These are phyloP conservation scores for Xiphias gladius DNA, from an alignment of 2,113 vertebrate genomes.

Conservation along the genomic window DNA sequence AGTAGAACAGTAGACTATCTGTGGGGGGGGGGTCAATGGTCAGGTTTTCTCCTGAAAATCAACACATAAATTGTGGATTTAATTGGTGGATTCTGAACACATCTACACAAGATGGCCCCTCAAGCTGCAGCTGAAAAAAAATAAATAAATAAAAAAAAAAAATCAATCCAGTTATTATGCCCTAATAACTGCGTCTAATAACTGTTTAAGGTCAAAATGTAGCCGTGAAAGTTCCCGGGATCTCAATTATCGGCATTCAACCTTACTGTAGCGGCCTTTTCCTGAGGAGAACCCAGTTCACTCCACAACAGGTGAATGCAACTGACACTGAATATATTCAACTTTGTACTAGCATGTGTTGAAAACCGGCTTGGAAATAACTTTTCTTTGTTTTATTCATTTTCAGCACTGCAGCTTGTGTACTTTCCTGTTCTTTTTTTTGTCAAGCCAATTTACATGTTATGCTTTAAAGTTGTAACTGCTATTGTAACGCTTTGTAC, in stretches of 20 bases:
- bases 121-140: slow-evolving; percentile 13
- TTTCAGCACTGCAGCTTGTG: not conserved
- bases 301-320: not conserved
- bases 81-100: not conserved
- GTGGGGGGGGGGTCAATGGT: not conserved
- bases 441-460: not conserved
- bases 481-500: not conserved
- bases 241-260: not conserved
- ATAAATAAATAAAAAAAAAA: too few species aligned
- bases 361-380: not conserved
- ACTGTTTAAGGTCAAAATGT: not conserved
- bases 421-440: not conserved
- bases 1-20: too few species aligned
- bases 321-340: slow-evolving; percentile 8
- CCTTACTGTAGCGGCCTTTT: not conserved
- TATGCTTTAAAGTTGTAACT: not conserved
- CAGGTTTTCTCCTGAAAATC: not conserved
- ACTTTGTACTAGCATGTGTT: not conserved
- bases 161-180: not conserved
- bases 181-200: not conserved
- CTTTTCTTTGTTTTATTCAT: not conserved
- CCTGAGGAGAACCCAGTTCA: not conserved
- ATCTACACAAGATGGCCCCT: too few species aligned
- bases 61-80: too few species aligned
- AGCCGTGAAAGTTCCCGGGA: not conserved